Evolutionary conservation across 2,797 vertebrate genomes (phyloP), one percentile per base, ranked within the genome.

Genomic region (Phalloptychus januarius): DNA sequence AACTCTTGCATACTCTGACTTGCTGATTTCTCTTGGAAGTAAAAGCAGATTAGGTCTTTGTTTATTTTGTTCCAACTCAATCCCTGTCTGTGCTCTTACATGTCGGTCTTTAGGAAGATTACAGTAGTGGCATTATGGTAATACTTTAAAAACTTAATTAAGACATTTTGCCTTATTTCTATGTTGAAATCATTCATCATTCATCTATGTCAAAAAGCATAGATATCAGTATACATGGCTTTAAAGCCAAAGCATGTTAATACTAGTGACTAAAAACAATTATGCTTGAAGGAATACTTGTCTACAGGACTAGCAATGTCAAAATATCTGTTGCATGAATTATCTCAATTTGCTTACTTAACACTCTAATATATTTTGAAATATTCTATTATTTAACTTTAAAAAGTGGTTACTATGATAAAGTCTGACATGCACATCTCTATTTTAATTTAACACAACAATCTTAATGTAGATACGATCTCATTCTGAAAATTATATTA

Each of bases 1-100:
- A 65, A 36, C 28, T 79, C 54, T 83, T 67, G 54, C 88, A 61
- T 77, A 92, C 90, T 89, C 83, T 92, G 89, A 92, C 89, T 88
- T 92, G 90, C 84, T 92, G 79, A 84, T 86, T 84, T 82, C 6
- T 10, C 44, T 79, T 78, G 44, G 71, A 80, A 88, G 77, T 70
- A 74, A 75, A 50, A 82, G 31, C 31, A 75, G 70, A 83, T 82
- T 74, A 71, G 16, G 78, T 85, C 71, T 86, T 44, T 84, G 81
- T 90, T 90, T 86, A 85, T 84, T 80, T 89, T 80, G 74, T 65
- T 79, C 78, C 69, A 77, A 83, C 77, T 81, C 76, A 87, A 77
- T 89, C 69, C 83, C 58, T 83, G n/a, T 91, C 73, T 80, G 20
- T 78, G 69, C 71, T 76, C 8, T 76, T 74, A 77, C 75, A 81